Evolutionary conservation across 2,888 invertebrate species (phyloP).

Genomic region (Synanthedon tipuliformis): DNA sequence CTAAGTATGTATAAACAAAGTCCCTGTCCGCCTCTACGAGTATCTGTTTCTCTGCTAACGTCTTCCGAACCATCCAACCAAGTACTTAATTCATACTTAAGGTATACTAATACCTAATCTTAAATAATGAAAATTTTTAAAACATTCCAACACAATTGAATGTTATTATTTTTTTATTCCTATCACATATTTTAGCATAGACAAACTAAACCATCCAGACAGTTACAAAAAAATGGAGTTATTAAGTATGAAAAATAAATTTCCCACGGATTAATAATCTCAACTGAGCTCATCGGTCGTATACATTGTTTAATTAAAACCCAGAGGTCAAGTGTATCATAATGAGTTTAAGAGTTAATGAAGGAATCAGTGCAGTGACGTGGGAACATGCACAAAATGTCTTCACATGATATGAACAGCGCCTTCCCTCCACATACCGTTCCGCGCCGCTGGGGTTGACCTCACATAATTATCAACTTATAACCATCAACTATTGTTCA

Average conservation of each 20-base stretch:
- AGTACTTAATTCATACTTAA: no score
- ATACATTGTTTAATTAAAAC: slow-evolving; percentile 49
- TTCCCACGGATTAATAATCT: slow-evolving; percentile 19
- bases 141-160: no score
- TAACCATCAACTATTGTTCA: slow-evolving; percentile 57
- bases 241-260: background rate
- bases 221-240: no score
- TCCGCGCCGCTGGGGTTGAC: slow-evolving; percentile 53
- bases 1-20: no score
- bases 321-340: slow-evolving; percentile 49
- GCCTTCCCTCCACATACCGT: slow-evolving; percentile 59
- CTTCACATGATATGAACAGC: slow-evolving; percentile 65
- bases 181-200: no score
- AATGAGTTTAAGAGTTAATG: slow-evolving; percentile 60
- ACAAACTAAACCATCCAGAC: no score
- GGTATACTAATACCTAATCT: no score
- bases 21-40: no score
- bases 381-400: slow-evolving; percentile 66
- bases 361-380: slow-evolving; percentile 50
- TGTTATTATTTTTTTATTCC: no score
- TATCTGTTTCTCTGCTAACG: no score
- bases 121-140: no score
- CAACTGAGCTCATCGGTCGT: slow-evolving; percentile 17
- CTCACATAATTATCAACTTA: slow-evolving; percentile 63
- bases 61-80: no score